Evolutionary conservation across 2,113 vertebrate species (phyloP), one percentile per base, ranked within the genome.

Genomic region (Theristicus caerulescens): DNA sequence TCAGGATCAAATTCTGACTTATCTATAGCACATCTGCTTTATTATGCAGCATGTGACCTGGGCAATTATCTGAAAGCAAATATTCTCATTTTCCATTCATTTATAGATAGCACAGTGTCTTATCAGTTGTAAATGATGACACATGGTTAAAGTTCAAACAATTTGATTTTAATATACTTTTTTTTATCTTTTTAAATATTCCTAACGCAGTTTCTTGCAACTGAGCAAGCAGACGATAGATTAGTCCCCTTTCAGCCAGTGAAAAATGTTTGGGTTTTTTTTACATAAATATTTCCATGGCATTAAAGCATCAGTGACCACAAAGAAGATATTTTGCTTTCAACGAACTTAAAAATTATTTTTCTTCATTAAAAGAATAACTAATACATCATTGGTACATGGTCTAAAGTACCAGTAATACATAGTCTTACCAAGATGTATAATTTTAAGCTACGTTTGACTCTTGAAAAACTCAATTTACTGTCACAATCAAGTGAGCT

Each of bases 21-120:
- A 77, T 66, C 76, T 70, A 65, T n/a, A 70, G 59, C 27, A 62
- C 71, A 86, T 88, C 79, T 88, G 71, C 87, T 88, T 92, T 77
- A 92, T 81, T 83, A 83, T 21, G 8, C 24, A 86, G 74, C 70
- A 71, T 38, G n/a, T 81, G 88, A 86, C 42, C 58, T 11, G 4
- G 25, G 46, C 86, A 93, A 57, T 78, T 80, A 86, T 42, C 55
- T 73, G 59, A 92, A 81, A 91, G 82, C 64, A 94, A 95, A 90
- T 62, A 95, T 29, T 90, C 49, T 90, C 0, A 1, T 80, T 94
- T 95, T 83, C 69, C 52, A 31, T 91, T 86, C 7, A 55, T 70
- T 70, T 81, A 58, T 19, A 46, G 67, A 21, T 8, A 83, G 64
- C 78, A 66, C 11, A 31, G 29, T 36, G 25, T 70, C 64, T 92